phyloP scores from a whole-genome alignment of 2,113 vertebrate genomes.

The Saccopteryx bilineata region DNA sequence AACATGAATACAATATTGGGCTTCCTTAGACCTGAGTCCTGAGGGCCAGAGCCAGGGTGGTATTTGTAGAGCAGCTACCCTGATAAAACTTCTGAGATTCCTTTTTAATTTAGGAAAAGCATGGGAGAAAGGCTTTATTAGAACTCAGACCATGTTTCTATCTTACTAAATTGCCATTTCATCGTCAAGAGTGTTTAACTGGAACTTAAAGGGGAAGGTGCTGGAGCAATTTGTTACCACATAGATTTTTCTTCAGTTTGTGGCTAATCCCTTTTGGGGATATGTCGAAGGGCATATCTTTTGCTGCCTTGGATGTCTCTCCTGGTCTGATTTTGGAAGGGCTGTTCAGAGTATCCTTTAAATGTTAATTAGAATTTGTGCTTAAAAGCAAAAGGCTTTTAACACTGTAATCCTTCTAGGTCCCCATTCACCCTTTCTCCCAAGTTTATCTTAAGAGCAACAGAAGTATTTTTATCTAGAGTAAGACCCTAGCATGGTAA shows the following conservation, averaged over 20 bases:
- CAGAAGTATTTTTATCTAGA: conserved; percentile 63
- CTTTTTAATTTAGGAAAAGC: conserved; percentile 31
- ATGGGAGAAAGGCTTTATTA: conserved; percentile 27
- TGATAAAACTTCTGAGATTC: conserved; percentile 59
- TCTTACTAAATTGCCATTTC: not conserved
- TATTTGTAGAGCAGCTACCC: not conserved
- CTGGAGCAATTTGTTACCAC: conserved; percentile 14
- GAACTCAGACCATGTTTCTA: not conserved
- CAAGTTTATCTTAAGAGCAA: conserved; percentile 64
- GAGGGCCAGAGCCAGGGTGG: not conserved
- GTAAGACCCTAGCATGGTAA: conserved; percentile 47
- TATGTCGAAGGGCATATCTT: not conserved
- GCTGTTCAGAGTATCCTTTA: conserved; percentile 46
- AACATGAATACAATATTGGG: not conserved
- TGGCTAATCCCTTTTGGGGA: conserved; percentile 30
- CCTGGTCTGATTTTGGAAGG: conserved; percentile 56
- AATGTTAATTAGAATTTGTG: conserved; percentile 68
- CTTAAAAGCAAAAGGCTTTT: conserved; percentile 69
- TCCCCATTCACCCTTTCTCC: not conserved
- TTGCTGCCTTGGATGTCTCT: not conserved
- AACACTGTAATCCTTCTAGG: conserved; percentile 60
- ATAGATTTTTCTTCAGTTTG: conserved; percentile 34
- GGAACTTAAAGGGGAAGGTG: conserved; percentile 1
- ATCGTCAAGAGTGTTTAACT: not conserved
- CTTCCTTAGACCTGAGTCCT: not conserved